Evolutionary conservation across 2,113 vertebrate species (phyloP), one percentile per base, ranked within the genome.

Genomic region (Riparia riparia): DNA sequence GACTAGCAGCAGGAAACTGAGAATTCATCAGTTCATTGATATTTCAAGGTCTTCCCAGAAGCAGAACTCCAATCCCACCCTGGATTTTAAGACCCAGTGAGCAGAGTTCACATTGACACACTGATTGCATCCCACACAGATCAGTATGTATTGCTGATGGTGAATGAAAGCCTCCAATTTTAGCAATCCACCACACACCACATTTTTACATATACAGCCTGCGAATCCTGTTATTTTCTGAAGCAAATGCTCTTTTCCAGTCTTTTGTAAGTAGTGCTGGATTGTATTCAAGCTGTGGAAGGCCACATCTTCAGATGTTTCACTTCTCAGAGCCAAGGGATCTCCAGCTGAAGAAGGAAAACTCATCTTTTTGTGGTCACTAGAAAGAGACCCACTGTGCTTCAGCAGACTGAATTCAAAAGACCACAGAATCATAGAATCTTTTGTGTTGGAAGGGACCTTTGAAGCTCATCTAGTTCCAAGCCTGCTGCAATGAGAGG

Each of bases 141-240:
- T 34, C 16, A 61, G 20, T 14, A 16, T 12, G 6, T n/a, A 25
- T 4, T 53, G 14, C 50, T 44, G n/a, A 12, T 8, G 47, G 21
- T 37, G 21, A 57, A 49, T 5, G 8, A 66, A 82, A 57, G 3
- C 8, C 28, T 74, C 6, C 0, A 0, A n/a, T 31, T 68, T 76
- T 12, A 44, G 12, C 32, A 72, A 72, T 32, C 12, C 19, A 19
- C 13, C 34, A 29, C 10, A 51, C 16, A 42, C 14, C 42, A 34
- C 3, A 18, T 22, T 63, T 81, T 41, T 44, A 45, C 10, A 65
- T 2, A 73, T 2, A 45, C 12, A 66, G 4, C 12, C 42, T 29
- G 24, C 15, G 12, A 84, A 85, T 34, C 19, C 39, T 76, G 19
- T 15, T 47, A 5, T 45, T 61, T 71, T 49, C 51, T 32, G 45